A percentile compares a stretch with the other conserved stretches of the same genome.
Conservation (phyloP, 2,113 vertebrate genomes). For the Clupea harengus region DNA sequence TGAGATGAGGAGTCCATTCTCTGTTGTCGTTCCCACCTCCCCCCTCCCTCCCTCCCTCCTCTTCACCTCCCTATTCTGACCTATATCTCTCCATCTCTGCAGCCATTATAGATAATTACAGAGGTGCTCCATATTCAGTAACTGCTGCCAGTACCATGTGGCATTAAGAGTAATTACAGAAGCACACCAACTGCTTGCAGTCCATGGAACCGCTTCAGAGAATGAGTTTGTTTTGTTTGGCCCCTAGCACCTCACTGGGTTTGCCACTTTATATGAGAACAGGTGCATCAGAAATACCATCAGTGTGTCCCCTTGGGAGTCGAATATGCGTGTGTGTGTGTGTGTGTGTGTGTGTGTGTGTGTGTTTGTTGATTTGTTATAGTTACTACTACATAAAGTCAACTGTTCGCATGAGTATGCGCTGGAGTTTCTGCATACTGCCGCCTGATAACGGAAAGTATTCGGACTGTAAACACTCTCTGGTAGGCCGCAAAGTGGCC, state of each 20-base stretch:
- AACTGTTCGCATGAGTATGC: neutral
- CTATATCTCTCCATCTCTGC: constrained; percentile 20
- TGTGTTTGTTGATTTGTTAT: neutral
- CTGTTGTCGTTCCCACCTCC: constrained; percentile 11
- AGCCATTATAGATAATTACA: neutral
- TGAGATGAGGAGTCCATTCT: constrained; percentile 39
- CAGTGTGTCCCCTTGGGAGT: neutral
- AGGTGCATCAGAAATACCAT: neutral
- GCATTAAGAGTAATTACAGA: neutral
- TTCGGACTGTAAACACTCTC: constrained; percentile 44
- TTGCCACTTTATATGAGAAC: neutral
- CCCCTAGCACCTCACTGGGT: neutral
- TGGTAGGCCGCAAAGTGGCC: constrained; percentile 22
- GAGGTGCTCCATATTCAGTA: neutral
- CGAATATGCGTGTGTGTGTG: neutral
- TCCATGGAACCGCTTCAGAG: neutral
- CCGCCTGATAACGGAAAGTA: constrained; percentile 43
- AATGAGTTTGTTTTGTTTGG: neutral
- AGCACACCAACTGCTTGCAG: neutral
- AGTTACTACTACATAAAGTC: neutral
- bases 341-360: constrained; percentile 18
- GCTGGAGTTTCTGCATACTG: neutral
- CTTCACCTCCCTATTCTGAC: neutral
- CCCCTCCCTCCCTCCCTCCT: neutral
- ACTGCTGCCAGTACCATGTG: neutral